These are phyloP conservation scores for Holocentrus rufus DNA, from an alignment of 2,797 vertebrate species.

Conservation along the genomic window DNA sequence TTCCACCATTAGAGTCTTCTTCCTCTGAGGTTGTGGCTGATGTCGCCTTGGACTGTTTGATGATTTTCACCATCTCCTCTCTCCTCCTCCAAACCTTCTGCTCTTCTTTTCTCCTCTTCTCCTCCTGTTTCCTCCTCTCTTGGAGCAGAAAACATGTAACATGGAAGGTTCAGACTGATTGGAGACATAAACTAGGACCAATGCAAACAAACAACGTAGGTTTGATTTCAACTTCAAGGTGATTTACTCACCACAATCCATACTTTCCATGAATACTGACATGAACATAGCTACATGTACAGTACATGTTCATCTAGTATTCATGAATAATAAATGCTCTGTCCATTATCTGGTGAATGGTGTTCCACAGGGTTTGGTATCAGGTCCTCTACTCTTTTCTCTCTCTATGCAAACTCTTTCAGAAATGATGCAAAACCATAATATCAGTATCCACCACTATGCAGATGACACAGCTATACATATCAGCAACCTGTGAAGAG, in stretches of 20 bases:
- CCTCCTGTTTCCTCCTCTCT: constrained; percentile 70
- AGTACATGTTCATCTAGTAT: too few relatives aligned
- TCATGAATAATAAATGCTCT: too few relatives aligned
- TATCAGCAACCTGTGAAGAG: not conserved
- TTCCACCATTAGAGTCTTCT: constrained; percentile 55
- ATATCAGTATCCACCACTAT: not conserved
- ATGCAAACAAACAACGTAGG: not conserved
- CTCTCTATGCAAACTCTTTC: not conserved
- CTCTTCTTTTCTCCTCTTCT: constrained; percentile 66
- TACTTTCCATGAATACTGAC: too few relatives aligned
- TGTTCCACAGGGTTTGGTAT: constrained; percentile 10
- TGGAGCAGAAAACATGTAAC: constrained; percentile 17
- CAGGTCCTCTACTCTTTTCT: not conserved
- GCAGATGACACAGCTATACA: constrained; percentile 6
- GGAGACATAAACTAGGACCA: not conserved
- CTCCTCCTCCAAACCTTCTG: constrained; percentile 72
- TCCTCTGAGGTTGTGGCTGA: constrained; percentile 85
- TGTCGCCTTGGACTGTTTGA: constrained; percentile 83
- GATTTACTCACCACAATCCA: too few relatives aligned
- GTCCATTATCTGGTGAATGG: not conserved
- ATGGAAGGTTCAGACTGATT: constrained; percentile 19
- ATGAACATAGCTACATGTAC: too few relatives aligned
- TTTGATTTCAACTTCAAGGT: not conserved
- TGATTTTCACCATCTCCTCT: constrained; percentile 78
- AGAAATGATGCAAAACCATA: not conserved